phyloP scores from a whole-genome alignment of 92 coral and sea anemone species.

The Isaurus tuberculatus region DNA sequence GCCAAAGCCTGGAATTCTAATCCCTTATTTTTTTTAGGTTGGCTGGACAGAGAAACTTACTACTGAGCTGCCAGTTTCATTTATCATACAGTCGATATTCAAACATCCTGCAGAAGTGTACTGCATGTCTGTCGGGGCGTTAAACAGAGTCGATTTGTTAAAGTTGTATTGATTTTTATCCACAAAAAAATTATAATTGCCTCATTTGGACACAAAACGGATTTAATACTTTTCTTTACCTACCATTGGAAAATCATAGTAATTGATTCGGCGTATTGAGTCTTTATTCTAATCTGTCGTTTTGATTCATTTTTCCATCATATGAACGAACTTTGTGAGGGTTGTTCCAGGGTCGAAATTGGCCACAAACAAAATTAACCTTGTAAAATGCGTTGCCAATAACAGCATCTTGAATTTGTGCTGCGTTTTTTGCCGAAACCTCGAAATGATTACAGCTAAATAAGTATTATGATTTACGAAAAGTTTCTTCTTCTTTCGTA shows the following conservation, averaged over 20 bases:
- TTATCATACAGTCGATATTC: background rate
- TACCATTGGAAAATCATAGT: background rate
- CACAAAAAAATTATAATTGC: background rate
- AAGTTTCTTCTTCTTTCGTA: background rate
- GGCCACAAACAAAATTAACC: background rate
- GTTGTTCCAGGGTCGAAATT: background rate
- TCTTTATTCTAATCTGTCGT: background rate
- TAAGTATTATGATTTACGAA: background rate
- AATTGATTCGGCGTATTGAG: background rate
- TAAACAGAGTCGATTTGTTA: background rate
- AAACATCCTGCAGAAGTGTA: background rate
- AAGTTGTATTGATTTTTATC: conserved; percentile 34
- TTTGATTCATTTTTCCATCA: background rate
- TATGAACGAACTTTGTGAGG: background rate
- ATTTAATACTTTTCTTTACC: background rate
- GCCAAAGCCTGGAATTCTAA: background rate
- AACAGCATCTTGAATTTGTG: background rate
- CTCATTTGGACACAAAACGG: background rate
- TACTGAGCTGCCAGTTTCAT: conserved; percentile 51
- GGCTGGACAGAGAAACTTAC: conserved; percentile 83
- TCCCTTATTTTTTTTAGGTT: conserved; percentile 50
- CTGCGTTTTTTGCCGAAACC: background rate
- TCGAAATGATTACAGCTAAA: background rate
- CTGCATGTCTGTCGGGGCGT: background rate
- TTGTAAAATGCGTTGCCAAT: conserved; percentile 3